Percentiles rank a stretch among this genome's conserved stretches.
Evolutionary conservation across 1,140 invertebrate species (phyloP).

Genomic region (Theocolax elegans): DNA sequence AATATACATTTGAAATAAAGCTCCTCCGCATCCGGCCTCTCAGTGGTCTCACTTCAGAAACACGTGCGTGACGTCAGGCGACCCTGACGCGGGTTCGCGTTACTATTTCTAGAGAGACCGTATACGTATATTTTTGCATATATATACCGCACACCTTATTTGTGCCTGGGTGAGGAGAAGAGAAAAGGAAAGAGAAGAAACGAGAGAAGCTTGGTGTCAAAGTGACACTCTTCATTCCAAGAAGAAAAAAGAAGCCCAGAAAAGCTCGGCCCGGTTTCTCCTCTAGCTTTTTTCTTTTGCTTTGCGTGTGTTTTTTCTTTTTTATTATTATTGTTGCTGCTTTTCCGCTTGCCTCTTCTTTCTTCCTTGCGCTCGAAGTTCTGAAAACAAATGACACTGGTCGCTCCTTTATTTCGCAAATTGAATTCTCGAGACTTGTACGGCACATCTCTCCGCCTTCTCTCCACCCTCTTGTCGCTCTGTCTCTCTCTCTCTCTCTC

Average conservation of each 20-base stretch:
- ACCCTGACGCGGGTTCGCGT: constrained; percentile 45
- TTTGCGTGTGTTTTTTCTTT: not conserved
- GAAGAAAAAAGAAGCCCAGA: not conserved
- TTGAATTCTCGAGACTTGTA: constrained; percentile 7
- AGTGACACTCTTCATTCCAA: constrained; percentile 2
- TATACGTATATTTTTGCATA: not conserved
- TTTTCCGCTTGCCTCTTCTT: not conserved
- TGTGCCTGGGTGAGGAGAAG: not conserved
- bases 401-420: constrained; percentile 16
- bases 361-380: not conserved
- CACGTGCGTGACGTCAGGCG: constrained; percentile 40
- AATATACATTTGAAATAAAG: constrained; percentile 3
- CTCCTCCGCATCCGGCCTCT: not conserved
- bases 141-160: not conserved
- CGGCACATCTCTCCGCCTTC: not conserved
- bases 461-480: no score
- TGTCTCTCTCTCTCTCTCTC: no score
- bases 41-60: not conserved
- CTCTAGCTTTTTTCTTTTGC: not conserved
- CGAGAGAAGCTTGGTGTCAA: not conserved
- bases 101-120: constrained; percentile 44
- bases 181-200: no score
- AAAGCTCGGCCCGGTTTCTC: constrained; percentile 11
- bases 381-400: constrained; percentile 24
- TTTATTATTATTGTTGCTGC: not conserved